Conservation (phyloP, 2,113 vertebrate genomes). For the Electrona antarctica region DNA sequence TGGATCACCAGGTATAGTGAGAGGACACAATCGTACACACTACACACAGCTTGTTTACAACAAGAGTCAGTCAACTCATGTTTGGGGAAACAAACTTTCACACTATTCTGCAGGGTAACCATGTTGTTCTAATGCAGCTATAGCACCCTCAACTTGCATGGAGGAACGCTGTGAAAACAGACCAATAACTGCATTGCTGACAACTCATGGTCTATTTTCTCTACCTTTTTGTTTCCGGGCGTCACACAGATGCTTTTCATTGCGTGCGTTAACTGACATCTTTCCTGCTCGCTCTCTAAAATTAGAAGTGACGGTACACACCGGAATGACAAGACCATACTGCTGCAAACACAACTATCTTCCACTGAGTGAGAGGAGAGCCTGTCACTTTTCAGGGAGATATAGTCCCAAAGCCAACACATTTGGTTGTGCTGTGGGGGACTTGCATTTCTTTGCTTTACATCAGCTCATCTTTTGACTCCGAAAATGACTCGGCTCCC, state of each 20-base stretch:
- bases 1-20: no score
- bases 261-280: constrained; percentile 7
- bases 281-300: constrained; percentile 10
- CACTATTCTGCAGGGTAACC: no score
- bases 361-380: constrained; percentile 7
- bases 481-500: constrained; percentile 33
- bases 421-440: constrained; percentile 14
- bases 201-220: neutral
- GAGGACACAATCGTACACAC: no score
- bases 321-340: constrained; percentile 21
- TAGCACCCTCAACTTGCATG: neutral
- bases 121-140: no score
- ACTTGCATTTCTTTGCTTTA: constrained; percentile 56
- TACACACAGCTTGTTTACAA: no score
- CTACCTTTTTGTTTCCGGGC: neutral
- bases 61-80: no score
- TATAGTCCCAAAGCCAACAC: constrained; percentile 21
- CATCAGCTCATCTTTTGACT: constrained; percentile 37
- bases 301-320: constrained; percentile 2
- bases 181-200: neutral
- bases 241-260: neutral
- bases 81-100: no score
- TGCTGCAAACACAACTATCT: constrained; percentile 14
- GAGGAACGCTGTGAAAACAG: constrained; percentile 3
- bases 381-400: constrained; percentile 1